phyloP scores from a whole-genome alignment of 2,888 invertebrate genomes.

The Eilema sororculum region DNA sequence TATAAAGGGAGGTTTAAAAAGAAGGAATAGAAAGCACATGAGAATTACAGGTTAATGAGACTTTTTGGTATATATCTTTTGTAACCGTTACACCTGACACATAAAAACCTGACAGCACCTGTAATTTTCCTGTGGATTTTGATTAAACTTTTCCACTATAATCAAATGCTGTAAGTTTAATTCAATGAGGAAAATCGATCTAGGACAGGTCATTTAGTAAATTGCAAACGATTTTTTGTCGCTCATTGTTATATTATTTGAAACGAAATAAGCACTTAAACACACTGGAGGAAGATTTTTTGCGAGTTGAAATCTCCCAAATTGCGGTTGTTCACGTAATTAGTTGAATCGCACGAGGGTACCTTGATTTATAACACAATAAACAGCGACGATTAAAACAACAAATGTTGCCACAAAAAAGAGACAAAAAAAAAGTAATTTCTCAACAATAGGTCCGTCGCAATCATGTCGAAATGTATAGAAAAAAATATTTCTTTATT shows the following conservation, averaged over 20 bases:
- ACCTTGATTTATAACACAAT: constrained; percentile 1
- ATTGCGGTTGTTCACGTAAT: neutral
- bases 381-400: neutral
- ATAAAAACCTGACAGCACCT: neutral
- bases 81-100: too few relatives aligned
- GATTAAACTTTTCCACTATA: neutral
- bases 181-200: neutral
- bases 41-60: neutral
- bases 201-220: neutral
- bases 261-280: neutral
- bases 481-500: neutral
- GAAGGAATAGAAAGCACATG: too few relatives aligned
- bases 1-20: too few relatives aligned
- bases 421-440: neutral
- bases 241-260: neutral
- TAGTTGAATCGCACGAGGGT: neutral
- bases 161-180: neutral
- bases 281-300: neutral
- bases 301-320: neutral
- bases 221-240: neutral
- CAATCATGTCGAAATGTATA: constrained; percentile 2
- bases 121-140: neutral
- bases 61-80: neutral
- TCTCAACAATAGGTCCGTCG: constrained; percentile 3
- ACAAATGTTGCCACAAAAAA: neutral